phyloP scores from a whole-genome alignment of 2,888 invertebrate genomes.

The Neoascia interrupta region DNA sequence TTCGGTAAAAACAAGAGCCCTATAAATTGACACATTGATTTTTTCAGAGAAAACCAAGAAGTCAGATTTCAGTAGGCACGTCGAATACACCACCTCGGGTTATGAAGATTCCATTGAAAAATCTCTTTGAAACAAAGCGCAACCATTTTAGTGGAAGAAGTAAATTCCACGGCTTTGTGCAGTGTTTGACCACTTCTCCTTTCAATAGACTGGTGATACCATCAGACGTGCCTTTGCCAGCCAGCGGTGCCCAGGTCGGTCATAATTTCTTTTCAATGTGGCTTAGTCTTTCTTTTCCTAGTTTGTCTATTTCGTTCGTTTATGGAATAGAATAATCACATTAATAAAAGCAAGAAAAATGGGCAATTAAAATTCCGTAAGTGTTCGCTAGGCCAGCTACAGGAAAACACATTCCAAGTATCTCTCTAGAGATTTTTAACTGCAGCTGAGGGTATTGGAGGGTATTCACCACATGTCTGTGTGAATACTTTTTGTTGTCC shows the following conservation, averaged over 20 bases:
- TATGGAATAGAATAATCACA: conserved; percentile 54
- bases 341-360: conserved; percentile 53
- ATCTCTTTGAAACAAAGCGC: background rate
- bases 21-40: background rate
- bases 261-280: background rate
- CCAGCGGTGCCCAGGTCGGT: no score
- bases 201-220: conserved; percentile 37
- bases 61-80: background rate
- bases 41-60: background rate
- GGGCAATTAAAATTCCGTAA: conserved; percentile 57
- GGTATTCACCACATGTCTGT: no score
- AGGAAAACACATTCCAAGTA: no score
- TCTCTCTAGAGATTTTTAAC: no score
- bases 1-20: background rate
- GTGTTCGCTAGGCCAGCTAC: conserved; percentile 51
- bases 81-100: background rate
- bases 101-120: conserved; percentile 23
- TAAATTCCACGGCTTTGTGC: background rate
- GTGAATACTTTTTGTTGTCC: no score
- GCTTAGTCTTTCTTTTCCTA: background rate
- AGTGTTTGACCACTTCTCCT: conserved; percentile 40
- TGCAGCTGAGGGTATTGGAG: no score
- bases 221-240: background rate
- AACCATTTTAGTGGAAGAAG: no score
- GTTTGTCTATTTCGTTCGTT: background rate